Evolutionary conservation across 2,113 vertebrate genomes (phyloP), one percentile per base, ranked within the genome.

Genomic region (Echinops telfairi): DNA sequence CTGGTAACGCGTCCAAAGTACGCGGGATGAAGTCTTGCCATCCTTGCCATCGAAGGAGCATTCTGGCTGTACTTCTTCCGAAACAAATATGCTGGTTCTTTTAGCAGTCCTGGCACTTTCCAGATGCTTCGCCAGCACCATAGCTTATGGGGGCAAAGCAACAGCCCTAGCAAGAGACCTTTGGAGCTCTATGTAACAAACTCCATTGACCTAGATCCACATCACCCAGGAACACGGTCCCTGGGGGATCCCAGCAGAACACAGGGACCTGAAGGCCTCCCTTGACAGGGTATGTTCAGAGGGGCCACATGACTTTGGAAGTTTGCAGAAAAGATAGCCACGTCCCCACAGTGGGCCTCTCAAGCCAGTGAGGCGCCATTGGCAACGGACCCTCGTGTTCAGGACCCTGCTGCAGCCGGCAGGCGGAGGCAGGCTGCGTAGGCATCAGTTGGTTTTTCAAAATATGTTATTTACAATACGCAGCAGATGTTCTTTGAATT

Each of bases 401-500:
- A 96, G 95, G 96, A 95, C 91, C 47, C 96, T 0, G 88, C 96
- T 97, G 85, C 6, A 95, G 94, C 92, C 83, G 97, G 98, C 96
- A 97, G 78, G 95, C 93, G 86, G 94, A 98, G 97, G 97, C 93
- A 97, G 97, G 96, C 97, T 94, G 97, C 97, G 97, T 96, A 95
- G 94, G 96, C 96, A 98, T 97, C 97, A 97, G 97, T 97, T 98
- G 97, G 97, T 97, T 98, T 53, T 98, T 98, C 64, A 97, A 98
- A 98, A 98, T 98, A 98, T 98, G 98, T 97, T 98, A 98, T 98
- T 98, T 98, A 98, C 98, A 98, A 98, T 97, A 98, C 97, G 97
- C 98, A 98, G 97, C 98, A 98, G 98, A 98, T 98, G 98, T 98
- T 98, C 98, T 71, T 97, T 33, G 93, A 98, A 98, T 97, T 97